phyloP scores from a whole-genome alignment of 2,888 invertebrate genomes.

The Oasisia sp. region DNA sequence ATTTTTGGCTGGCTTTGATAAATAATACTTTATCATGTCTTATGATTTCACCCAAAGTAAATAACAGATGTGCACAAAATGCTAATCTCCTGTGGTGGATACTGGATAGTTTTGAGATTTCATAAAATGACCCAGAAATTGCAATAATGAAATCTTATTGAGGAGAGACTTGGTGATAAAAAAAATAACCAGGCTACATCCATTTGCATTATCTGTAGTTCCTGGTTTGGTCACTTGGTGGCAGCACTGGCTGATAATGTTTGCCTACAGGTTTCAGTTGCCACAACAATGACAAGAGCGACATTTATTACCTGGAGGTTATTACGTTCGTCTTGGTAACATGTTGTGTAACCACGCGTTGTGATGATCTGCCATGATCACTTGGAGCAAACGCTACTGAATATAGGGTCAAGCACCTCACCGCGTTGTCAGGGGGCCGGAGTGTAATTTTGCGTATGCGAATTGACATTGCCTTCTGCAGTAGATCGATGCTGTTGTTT shows the following conservation, averaged over 20 bases:
- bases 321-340: background rate
- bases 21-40: too few relatives aligned
- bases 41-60: too few relatives aligned
- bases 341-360: background rate
- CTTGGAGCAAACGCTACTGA: background rate
- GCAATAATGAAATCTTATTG: too few relatives aligned
- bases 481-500: background rate
- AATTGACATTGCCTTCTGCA: background rate
- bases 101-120: too few relatives aligned
- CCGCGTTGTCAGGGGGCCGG: background rate
- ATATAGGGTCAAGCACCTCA: background rate
- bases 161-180: background rate
- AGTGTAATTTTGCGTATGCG: background rate
- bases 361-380: background rate
- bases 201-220: background rate
- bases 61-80: too few relatives aligned
- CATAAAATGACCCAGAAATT: too few relatives aligned
- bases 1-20: too few relatives aligned
- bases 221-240: background rate
- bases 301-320: background rate
- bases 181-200: background rate
- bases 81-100: too few relatives aligned
- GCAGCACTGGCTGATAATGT: background rate
- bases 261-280: background rate
- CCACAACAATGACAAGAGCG: background rate